Conservation (phyloP, 2,797 vertebrate genomes). For the Falco columbarius region DNA sequence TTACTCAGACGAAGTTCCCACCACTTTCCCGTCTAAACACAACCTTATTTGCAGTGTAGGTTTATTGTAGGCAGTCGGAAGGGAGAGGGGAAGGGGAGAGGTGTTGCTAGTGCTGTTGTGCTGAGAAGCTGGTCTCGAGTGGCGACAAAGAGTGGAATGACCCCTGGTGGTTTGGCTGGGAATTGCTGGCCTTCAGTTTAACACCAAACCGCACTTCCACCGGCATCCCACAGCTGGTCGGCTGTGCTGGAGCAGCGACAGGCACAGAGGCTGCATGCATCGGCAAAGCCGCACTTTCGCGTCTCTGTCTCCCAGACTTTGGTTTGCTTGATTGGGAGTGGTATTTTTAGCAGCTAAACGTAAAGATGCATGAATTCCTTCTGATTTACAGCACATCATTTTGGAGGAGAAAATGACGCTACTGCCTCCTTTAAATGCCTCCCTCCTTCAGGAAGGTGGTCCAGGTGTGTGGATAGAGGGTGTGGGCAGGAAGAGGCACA, state of each 20-base stretch:
- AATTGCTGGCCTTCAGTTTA: background rate
- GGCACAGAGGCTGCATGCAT: fast-evolving
- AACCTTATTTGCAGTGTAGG: conserved; percentile 25
- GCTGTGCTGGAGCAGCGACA: fast-evolving
- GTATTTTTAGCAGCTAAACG: background rate
- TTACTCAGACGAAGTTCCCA: conserved; percentile 43
- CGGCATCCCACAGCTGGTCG: fast-evolving
- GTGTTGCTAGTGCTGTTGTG: fast-evolving
- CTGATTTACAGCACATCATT: background rate
- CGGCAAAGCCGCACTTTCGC: fast-evolving
- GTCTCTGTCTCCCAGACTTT: background rate
- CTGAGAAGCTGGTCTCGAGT: background rate
- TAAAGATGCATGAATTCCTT: background rate
- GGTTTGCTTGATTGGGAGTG: background rate
- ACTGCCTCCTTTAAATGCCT: background rate
- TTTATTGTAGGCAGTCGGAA: background rate
- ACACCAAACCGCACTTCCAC: fast-evolving
- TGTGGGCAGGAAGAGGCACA: background rate
- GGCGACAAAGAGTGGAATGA: conserved; percentile 46
- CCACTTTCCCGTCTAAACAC: conserved; percentile 63
- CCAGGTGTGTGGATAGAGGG: background rate
- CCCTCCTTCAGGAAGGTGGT: background rate
- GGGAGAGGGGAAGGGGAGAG: background rate
- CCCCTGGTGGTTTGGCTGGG: conserved; percentile 68
- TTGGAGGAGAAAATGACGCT: background rate